Base-by-base conservation (phyloP, 2,888 invertebrate species). In the Troides aeacus region DNA sequence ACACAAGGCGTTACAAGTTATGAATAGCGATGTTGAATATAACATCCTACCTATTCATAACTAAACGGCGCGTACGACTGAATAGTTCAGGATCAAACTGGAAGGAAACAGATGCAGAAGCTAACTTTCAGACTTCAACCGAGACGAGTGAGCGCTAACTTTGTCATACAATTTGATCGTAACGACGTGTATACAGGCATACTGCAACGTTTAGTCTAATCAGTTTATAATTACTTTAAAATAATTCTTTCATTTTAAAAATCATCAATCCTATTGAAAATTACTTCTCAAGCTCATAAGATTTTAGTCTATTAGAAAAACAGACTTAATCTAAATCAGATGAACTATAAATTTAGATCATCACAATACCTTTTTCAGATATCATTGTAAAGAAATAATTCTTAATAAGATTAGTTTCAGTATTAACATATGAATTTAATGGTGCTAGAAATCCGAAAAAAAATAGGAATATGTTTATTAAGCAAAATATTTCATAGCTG, bases 81-180 rank as follows among this genome's bases (percentile, higher is more conserved):
- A 74, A 75, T 74, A 72, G 76, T 74, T 74, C 63, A 71, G 72
- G 68, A 71, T 73, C 74, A 73, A 72, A 72, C 73, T 73, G 69
- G 69, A 64, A 58, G 63, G 71, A 62, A 74, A 72, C 74, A 74
- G 73, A 73, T 74, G 77, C 70, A 62, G 46, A 72, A 72, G 71
- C 71, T 69, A 77, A 77, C 78, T 78, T 75, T 71, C 72, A 59
- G 71, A 73, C 74, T 77, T 74, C 72, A 72, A 72, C 70, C 69
- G 68, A 72, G 70, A 59, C 64, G 24, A 65, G 63, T 63, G 46
- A 62, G 73, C 70, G 71, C 63, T 72, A 75, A 74, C 71, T 75
- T 74, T 70, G 71, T 64, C 70, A 66, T 67, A 42, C 42, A 63
- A 46, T 64, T 70, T 64, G 53, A 8, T 46, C 15, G 12, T 63